These are phyloP conservation scores for Celastrina argiolus DNA, from an alignment of 2,888 invertebrate genomes.

Conservation along the genomic window DNA sequence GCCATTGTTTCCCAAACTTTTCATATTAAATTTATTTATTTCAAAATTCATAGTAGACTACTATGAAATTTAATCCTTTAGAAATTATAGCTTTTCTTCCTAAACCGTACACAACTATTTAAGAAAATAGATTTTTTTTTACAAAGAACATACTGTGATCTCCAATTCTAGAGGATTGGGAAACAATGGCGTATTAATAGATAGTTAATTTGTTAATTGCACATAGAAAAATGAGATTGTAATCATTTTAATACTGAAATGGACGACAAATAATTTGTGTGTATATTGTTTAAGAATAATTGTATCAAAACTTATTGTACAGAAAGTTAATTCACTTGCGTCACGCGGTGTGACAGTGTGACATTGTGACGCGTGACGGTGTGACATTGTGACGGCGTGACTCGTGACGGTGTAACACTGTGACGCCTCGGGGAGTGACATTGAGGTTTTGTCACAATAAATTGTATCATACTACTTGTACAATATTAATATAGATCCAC, in stretches of 20 bases:
- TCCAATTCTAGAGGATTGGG: not conserved
- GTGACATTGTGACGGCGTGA: constrained; percentile 43
- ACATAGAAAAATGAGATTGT: constrained; percentile 76
- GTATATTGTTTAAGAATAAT: constrained; percentile 71
- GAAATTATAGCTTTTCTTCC: not conserved
- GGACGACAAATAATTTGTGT: constrained; percentile 75
- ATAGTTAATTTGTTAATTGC: constrained; percentile 62
- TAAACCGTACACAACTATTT: not conserved
- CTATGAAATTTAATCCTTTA: not conserved
- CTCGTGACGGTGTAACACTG: constrained; percentile 43
- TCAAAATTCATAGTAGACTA: not conserved
- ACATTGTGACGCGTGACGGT: constrained; percentile 52
- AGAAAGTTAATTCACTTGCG: constrained; percentile 53
- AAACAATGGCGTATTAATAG: constrained; percentile 31
- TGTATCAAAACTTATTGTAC: constrained; percentile 62
- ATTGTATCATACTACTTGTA: constrained; percentile 76
- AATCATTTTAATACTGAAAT: constrained; percentile 62
- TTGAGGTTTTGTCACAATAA: constrained; percentile 51
- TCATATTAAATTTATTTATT: not conserved
- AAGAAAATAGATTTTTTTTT: not conserved
- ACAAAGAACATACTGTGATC: not conserved
- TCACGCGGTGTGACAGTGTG: constrained; percentile 45
- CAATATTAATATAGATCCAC: constrained; percentile 79
- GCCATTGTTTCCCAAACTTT: constrained; percentile 4
- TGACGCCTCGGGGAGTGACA: constrained; percentile 13